Percentiles rank a stretch among this genome's conserved stretches.
These are phyloP conservation scores for Sylvia borin DNA, from an alignment of 2,797 vertebrate species.

Conservation along the genomic window DNA sequence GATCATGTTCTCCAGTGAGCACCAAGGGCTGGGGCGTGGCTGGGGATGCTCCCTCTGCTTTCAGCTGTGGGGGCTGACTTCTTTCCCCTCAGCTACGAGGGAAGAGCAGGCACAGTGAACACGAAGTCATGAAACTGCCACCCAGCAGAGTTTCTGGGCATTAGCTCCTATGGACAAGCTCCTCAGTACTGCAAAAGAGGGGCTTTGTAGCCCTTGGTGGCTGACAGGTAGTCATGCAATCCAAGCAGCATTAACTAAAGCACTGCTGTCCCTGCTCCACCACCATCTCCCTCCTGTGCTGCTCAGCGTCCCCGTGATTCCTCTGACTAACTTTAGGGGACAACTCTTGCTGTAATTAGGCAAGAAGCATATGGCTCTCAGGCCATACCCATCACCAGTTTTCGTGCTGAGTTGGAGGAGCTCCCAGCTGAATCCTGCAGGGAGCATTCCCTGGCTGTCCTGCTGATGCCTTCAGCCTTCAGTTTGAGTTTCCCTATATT, in stretches of 20 bases:
- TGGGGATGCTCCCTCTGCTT: background rate
- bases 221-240: background rate
- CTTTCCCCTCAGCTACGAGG: fast-evolving
- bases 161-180: background rate
- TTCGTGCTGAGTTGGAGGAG: background rate
- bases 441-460: background rate
- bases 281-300: background rate
- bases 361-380: background rate
- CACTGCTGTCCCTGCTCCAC: background rate
- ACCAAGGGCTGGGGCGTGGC: fast-evolving
- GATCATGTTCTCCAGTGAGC: fast-evolving
- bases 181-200: background rate
- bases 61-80: background rate
- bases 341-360: conserved; percentile 3
- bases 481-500: background rate
- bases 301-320: background rate
- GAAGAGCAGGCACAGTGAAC: background rate
- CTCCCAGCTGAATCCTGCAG: background rate
- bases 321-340: background rate
- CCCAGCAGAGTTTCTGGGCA: background rate
- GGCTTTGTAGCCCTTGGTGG: background rate
- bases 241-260: background rate
- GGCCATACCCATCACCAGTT: background rate
- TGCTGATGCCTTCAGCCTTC: background rate
- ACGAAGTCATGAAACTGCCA: background rate